phyloP scores from a whole-genome alignment of 1,140 invertebrate species.

The Littorina saxatilis region DNA sequence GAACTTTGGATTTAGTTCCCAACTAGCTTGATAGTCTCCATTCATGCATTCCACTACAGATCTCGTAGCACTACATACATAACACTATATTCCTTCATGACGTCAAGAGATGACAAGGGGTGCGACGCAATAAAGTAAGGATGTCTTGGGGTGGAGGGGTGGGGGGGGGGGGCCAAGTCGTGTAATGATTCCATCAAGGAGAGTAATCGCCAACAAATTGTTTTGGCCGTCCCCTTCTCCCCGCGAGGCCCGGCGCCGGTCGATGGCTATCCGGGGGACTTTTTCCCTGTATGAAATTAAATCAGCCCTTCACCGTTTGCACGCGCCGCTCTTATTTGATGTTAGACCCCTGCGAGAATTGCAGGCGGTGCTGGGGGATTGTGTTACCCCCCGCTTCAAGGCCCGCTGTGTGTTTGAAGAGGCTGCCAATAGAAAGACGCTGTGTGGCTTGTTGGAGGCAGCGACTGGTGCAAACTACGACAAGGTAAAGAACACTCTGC shows the following conservation, averaged over 20 bases:
- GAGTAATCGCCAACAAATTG: slow-evolving; percentile 25
- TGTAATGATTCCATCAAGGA: slow-evolving; percentile 13
- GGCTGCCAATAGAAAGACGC: background rate
- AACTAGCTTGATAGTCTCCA: too few species aligned
- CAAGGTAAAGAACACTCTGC: background rate
- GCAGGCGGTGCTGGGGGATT: background rate
- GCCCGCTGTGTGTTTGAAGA: background rate
- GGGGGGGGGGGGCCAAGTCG: too few species aligned
- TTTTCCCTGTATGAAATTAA: slow-evolving; percentile 20
- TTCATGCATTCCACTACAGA: background rate
- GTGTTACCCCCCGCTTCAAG: background rate
- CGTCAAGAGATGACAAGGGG: background rate
- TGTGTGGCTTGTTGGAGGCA: background rate
- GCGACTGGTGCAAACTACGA: background rate
- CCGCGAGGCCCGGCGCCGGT: background rate
- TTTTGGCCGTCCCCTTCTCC: slow-evolving; percentile 19
- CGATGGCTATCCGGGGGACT: background rate
- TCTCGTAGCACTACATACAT: background rate
- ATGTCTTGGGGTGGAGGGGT: background rate
- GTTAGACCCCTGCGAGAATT: slow-evolving; percentile 14
- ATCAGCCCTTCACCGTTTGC: background rate
- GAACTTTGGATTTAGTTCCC: too few species aligned
- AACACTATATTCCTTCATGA: background rate
- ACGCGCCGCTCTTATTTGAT: slow-evolving; percentile 1
- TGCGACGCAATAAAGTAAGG: background rate